Base-by-base conservation (phyloP, 2,113 vertebrate species). In the Empidonax traillii region DNA sequence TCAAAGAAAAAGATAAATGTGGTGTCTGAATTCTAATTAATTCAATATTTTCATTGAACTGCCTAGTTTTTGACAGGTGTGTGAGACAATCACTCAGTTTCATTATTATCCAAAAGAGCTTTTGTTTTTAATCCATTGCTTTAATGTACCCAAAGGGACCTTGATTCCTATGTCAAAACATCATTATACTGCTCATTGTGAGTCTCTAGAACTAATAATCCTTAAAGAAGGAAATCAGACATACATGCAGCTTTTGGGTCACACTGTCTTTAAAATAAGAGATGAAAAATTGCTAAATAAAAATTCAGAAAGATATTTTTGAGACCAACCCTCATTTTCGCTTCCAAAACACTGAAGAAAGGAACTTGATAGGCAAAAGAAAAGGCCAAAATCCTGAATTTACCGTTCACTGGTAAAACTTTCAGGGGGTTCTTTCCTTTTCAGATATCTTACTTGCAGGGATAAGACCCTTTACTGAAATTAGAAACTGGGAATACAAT, bases 401-500 rank as follows among this genome's bases (percentile, higher is more conserved):
- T 46, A 7, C 0, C 9, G 30, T 47, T 82, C 22, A 78, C 4
- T 33, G 21, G 6, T 43, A 52, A 68, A 82, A 49, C 2, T 43
- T 67, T 49, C 19, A n/a, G 1, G 0, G 5, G 0, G 1, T 8
- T 81, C 58, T 27, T 33, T 67, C 14, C 41, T 43, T 43, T 41
- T 43, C 41, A 43, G 41, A 87, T 16, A 5, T 22, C 39, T 79
- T 76, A 18, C 16, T 74, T 62, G 3, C 4, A 58, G 14, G 3
- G 15, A n/a, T n/a, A 62, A 55, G 5, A 30, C 12, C 47, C 22
- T 23, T 44, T 53, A n/a, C 10, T 31, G 72, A 65, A 25, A 68
- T 35, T 28, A 56, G 62, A 85, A 90, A 44, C 2, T 33, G 1
- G 4, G 4, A 79, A 72, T 63, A 14, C 3, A 9, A 16, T 61